Conservation (phyloP, 2,113 vertebrate genomes). For the Clarias gariepinus region DNA sequence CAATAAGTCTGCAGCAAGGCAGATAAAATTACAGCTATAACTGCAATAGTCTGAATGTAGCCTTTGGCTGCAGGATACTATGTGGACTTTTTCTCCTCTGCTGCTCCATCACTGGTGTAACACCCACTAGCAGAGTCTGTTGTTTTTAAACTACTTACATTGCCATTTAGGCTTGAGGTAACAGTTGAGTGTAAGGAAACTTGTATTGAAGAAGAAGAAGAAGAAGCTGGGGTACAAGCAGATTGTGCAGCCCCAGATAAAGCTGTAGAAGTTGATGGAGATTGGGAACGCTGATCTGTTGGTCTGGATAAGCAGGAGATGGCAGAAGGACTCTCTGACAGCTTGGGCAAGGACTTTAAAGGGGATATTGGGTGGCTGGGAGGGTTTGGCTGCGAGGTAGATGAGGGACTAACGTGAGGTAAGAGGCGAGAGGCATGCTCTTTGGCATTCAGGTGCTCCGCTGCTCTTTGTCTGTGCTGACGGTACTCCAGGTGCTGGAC, state of each 20-base stretch:
- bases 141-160: conserved; percentile 88
- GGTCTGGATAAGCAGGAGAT: conserved; percentile 58
- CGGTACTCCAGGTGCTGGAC: conserved; percentile 91
- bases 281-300: conserved; percentile 70
- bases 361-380: conserved; percentile 57
- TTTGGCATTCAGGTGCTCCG: conserved; percentile 95
- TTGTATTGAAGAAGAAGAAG: conserved; percentile 66
- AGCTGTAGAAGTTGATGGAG: conserved; percentile 67
- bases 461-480: conserved; percentile 89
- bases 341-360: conserved; percentile 54
- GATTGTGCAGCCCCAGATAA: conserved; percentile 69
- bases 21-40: conserved; percentile 81
- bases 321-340: conserved; percentile 43
- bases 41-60: conserved; percentile 69
- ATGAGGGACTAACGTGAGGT: conserved; percentile 96
- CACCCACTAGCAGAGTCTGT: conserved; percentile 85
- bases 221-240: conserved; percentile 65
- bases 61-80: conserved; percentile 39
- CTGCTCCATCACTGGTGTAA: conserved; percentile 79
- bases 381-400: conserved; percentile 95
- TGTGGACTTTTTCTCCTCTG: conserved; percentile 77
- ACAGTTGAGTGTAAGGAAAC: conserved; percentile 88
- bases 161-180: conserved; percentile 92
- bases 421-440: conserved; percentile 99
- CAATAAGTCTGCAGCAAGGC: conserved; percentile 88